phyloP scores from a whole-genome alignment of 2,888 invertebrate genomes.

The Cyclophora punctaria region DNA sequence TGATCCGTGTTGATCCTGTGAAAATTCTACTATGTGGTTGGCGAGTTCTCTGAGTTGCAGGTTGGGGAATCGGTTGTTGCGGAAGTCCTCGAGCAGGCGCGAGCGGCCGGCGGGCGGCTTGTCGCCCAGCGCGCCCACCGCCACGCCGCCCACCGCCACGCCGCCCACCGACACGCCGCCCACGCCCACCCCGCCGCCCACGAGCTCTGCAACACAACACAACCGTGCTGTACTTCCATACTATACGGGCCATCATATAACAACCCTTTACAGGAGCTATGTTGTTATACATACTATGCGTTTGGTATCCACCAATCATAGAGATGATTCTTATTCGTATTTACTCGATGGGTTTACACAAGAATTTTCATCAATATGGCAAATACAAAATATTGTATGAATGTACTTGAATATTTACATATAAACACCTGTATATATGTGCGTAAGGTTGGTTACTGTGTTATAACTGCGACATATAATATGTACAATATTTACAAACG shows the following conservation, averaged over 20 bases:
- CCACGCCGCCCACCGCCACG: constrained; percentile 35
- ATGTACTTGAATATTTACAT: too few relatives aligned
- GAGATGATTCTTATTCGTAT: too few relatives aligned
- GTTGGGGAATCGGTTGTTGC: constrained; percentile 91
- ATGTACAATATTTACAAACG: too few relatives aligned
- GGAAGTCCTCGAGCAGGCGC: constrained; percentile 95
- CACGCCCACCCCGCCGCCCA: constrained; percentile 55
- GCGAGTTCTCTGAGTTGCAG: constrained; percentile 94
- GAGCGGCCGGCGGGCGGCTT: constrained; percentile 83
- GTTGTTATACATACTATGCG: too few relatives aligned
- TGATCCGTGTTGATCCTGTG: constrained; percentile 99
- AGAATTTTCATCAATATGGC: too few relatives aligned
- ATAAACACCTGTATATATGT: too few relatives aligned
- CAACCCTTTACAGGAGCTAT: too few relatives aligned
- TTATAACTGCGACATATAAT: too few relatives aligned
- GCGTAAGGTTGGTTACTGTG: too few relatives aligned
- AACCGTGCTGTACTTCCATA: not conserved
- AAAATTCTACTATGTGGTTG: constrained; percentile 99
- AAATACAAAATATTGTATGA: too few relatives aligned
- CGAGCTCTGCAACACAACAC: constrained; percentile 44
- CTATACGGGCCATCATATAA: not conserved
- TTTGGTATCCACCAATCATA: too few relatives aligned
- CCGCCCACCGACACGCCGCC: constrained; percentile 25
- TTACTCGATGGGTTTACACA: too few relatives aligned
- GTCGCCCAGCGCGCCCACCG: constrained; percentile 55